Evolutionary conservation across 2,888 invertebrate genomes (phyloP), one percentile per base, ranked within the genome.

Genomic region (Drymonia ruficornis): DNA sequence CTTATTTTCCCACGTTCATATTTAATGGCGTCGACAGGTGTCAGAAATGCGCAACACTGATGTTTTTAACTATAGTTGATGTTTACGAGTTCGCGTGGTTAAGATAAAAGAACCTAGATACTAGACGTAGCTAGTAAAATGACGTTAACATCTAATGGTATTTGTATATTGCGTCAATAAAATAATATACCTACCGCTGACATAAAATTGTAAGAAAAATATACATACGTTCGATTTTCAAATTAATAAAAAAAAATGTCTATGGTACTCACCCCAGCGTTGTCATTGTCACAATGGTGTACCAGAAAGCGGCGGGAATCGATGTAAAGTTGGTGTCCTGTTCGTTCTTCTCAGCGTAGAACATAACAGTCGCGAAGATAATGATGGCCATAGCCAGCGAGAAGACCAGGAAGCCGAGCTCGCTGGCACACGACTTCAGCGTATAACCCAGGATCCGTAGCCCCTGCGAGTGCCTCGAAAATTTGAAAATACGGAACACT

Each of bases 351-450:
- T 99, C 99, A 50, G 99, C 99, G 94, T 99, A 99, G 94, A 98
- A 99, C 99, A 99, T 99, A 75, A 99, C 99, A 42, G 99, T 99
- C 64, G 99, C 99, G 90, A 99, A 99, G 82, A 99, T 99, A 81
- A 99, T 99, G 89, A 99, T 99, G 79, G 99, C 99, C 99, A 99
- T 99, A 65, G 99, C 99, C 81, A 99, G 94, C 31, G 99, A 99
- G 93, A 99, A 99, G 60, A 99, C 99, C 64, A 99, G 95, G 94
- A 99, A 99, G 70, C 99, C 99, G 74, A 99, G 95, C 93, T 99
- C 99, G 87, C 98, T 98, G 87, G 99, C 99, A 93, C 99, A 99
- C 59, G 98, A 98, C 94, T 99, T 99, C 69, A 99, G 95, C 60
- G 99, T 99, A 93, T 99, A 99, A 64, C 99, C 99, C 72, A 99